Evolutionary conservation across 2,797 vertebrate genomes (phyloP).

Genomic region (Lerista edwardsae): DNA sequence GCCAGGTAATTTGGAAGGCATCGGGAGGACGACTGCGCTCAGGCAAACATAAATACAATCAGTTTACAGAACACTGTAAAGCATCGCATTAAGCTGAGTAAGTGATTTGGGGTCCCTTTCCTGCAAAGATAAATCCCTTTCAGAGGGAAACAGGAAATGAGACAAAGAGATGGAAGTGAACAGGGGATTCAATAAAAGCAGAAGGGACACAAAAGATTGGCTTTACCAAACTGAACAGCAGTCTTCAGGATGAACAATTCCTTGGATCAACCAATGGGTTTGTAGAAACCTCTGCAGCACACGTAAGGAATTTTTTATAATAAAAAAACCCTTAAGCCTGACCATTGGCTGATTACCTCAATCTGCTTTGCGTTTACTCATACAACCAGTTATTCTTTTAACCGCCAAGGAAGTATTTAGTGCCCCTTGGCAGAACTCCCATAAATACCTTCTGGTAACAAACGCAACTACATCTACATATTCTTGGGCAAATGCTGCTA

Average conservation of each 20-base stretch:
- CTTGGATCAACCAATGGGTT: no score
- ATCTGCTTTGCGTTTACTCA: neutral
- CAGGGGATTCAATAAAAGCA: neutral
- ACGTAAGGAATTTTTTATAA: neutral
- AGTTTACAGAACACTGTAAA: neutral
- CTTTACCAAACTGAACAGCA: neutral
- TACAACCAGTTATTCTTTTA: neutral
- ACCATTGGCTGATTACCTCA: neutral
- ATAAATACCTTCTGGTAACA: neutral
- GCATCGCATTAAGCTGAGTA: no score
- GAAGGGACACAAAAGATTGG: neutral
- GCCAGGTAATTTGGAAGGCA: accelerated
- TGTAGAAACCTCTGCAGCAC: no score
- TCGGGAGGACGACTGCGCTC: neutral
- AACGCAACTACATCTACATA: no score
- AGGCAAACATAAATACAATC: neutral
- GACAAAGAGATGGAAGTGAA: neutral
- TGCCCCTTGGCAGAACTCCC: neutral
- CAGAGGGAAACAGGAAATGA: no score
- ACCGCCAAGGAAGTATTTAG: neutral
- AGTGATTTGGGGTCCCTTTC: neutral
- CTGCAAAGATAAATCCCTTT: neutral
- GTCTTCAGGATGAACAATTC: no score
- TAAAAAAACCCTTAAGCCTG: neutral
- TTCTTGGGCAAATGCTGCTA: neutral